Conservation (phyloP, 2,797 vertebrate genomes). For the Sebastes trivittatus region DNA sequence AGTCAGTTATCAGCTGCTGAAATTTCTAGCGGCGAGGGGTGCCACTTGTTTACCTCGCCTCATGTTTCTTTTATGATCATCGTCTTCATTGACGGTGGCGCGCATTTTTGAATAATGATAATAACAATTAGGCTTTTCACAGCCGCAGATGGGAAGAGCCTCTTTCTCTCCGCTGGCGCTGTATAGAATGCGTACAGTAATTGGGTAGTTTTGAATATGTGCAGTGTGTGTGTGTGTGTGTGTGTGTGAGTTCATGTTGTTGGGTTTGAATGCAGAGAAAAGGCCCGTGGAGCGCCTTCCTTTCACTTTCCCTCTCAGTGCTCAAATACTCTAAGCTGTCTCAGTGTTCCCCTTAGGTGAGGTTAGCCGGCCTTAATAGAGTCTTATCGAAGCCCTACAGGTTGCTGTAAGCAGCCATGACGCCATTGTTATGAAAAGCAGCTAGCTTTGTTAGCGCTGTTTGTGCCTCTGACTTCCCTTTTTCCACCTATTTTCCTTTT, state of each 20-base stretch:
- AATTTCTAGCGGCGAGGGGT: slow-evolving; percentile 82
- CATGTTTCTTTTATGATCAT: slow-evolving; percentile 93
- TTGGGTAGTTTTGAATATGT: slow-evolving; percentile 81
- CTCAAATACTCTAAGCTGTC: slow-evolving; percentile 67
- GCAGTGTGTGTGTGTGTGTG: slow-evolving; percentile 32
- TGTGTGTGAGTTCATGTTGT: slow-evolving; percentile 32
- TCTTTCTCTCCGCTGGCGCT: slow-evolving; percentile 71
- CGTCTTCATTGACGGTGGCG: slow-evolving; percentile 83
- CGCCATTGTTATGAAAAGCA: slow-evolving; percentile 86
- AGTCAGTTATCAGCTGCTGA: slow-evolving; percentile 84
- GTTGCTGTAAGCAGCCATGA: slow-evolving; percentile 84
- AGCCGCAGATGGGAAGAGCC: slow-evolving; percentile 61
- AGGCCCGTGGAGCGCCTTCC: slow-evolving; percentile 46
- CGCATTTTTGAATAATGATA: slow-evolving; percentile 84
- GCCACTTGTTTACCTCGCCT: slow-evolving; percentile 88
- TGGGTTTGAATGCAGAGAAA: slow-evolving; percentile 74
- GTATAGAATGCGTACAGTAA: slow-evolving; percentile 82
- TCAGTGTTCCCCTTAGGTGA: slow-evolving; percentile 72
- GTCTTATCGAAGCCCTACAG: slow-evolving; percentile 86
- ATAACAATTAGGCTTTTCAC: slow-evolving; percentile 85
- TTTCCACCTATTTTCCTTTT: slow-evolving; percentile 74
- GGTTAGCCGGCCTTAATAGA: slow-evolving; percentile 82
- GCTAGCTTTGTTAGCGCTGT: slow-evolving; percentile 80
- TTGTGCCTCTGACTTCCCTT: slow-evolving; percentile 73
- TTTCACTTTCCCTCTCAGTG: slow-evolving; percentile 52